These are phyloP conservation scores for Antedon mediterranea DNA, from an alignment of 53 echinoderm and acorn worm species.

Conservation along the genomic window DNA sequence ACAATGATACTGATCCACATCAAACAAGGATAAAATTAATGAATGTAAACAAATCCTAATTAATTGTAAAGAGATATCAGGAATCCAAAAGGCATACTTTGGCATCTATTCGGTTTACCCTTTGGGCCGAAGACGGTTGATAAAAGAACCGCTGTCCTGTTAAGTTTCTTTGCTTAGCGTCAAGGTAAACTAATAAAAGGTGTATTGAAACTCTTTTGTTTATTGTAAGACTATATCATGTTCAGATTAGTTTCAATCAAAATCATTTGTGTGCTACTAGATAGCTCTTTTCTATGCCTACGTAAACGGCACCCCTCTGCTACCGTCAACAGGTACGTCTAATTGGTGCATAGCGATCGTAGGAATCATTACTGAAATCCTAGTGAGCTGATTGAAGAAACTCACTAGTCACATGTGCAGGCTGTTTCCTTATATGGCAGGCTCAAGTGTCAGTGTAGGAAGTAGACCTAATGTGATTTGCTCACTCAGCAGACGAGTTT, in stretches of 20 bases:
- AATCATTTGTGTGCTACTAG: background rate
- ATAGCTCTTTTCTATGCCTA: background rate
- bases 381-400: background rate
- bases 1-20: background rate
- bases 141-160: background rate
- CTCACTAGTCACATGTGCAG: background rate
- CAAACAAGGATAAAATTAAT: background rate
- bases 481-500: background rate
- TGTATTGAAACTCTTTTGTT: background rate
- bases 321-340: background rate
- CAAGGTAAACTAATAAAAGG: background rate
- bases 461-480: background rate
- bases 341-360: background rate
- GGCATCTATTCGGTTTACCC: background rate
- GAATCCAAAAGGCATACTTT: background rate
- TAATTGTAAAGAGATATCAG: background rate
- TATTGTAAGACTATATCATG: background rate
- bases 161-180: background rate
- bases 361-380: background rate
- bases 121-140: background rate
- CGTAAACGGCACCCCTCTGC: background rate
- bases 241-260: background rate
- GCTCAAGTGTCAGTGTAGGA: background rate
- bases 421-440: background rate
- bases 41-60: background rate